Evolutionary conservation across 2,797 vertebrate genomes (phyloP), one percentile per base, ranked within the genome.

Genomic region (Carapus acus): DNA sequence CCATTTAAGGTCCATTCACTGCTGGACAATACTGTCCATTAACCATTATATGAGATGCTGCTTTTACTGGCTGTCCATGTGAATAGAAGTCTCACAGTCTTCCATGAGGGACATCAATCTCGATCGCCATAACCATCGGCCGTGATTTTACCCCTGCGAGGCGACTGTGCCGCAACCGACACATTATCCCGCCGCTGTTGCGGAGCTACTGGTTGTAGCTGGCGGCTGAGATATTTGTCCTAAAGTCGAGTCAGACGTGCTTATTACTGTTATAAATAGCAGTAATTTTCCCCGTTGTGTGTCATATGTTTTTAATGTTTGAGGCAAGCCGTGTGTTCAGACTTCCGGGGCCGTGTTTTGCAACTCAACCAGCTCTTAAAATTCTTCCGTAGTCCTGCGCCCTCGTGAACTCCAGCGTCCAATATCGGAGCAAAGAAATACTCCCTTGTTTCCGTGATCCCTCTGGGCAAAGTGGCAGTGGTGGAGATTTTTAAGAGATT

Each of bases 371-470:
- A 1, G 51, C 52, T 65, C 47, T 58, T 59, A 53, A 71, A 79
- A 64, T 56, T 50, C 55, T 41, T 71, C 55, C 47, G 54, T 57
- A 64, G 63, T 65, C 67, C 61, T 80, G 81, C 19, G 56, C 59
- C 76, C 75, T 56, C 43, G 43, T 79, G 77, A 85, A 81, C 79
- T 73, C 61, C 37, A 42, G 60, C 71, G 69, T 77, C 60, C 70
- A 79, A 73, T 79, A 74, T 83, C 68, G 64, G 67, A 67, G 53
- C 63, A 69, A 74, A 83, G 77, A 86, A 87, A 79, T 67, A 52
- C 71, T 68, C 67, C 71, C 77, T 83, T 84, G 83, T 86, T 71
- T 76, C 58, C 59, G 5, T 45, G 56, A 65, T 72, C 70, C 83
- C 80, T 69, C 40, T 7, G 70, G 82, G 81, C 70, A 72, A 73